phyloP scores from a whole-genome alignment of 2,888 invertebrate genomes.

The Drosophila pseudotakahashii region DNA sequence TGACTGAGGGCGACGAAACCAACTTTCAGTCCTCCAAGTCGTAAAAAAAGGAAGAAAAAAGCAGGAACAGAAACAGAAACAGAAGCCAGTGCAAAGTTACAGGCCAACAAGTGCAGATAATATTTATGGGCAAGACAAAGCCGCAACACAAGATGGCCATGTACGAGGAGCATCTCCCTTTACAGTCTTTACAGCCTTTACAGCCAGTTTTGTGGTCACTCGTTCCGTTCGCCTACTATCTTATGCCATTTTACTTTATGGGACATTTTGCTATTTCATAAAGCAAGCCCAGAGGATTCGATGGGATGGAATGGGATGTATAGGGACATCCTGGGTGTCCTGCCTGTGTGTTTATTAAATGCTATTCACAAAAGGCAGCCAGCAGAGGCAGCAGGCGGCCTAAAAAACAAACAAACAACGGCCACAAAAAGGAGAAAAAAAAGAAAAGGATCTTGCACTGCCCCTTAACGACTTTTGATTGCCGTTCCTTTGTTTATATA shows the following conservation, averaged over 20 bases:
- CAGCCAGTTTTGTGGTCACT: conserved; percentile 65
- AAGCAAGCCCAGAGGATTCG: conserved; percentile 33
- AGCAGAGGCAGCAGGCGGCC: conserved; percentile 45
- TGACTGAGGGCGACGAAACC: conserved; percentile 32
- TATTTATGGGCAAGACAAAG: conserved; percentile 72
- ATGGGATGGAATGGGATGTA: background rate
- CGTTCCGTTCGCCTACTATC: conserved; percentile 39
- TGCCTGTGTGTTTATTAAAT: conserved; percentile 67
- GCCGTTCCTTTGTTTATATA: conserved; percentile 43
- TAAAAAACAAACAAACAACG: conserved; percentile 35
- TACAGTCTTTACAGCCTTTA: conserved; percentile 20
- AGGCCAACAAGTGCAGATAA: conserved; percentile 55
- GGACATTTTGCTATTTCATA: conserved; percentile 75
- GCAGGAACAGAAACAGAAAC: background rate
- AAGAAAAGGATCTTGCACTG: conserved; percentile 14
- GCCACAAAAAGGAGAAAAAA: conserved; percentile 2
- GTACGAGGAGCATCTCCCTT: conserved; percentile 40
- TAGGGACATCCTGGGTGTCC: conserved; percentile 44
- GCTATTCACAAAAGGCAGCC: conserved; percentile 63
- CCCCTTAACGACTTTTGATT: conserved; percentile 68
- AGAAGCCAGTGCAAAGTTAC: conserved; percentile 12
- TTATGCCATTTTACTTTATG: conserved; percentile 62
- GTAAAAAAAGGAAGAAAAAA: background rate
- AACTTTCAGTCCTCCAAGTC: background rate
- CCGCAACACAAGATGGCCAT: conserved; percentile 72